Evolutionary conservation across 1,140 invertebrate species (phyloP).

Genomic region (Drosophila kikkawai): DNA sequence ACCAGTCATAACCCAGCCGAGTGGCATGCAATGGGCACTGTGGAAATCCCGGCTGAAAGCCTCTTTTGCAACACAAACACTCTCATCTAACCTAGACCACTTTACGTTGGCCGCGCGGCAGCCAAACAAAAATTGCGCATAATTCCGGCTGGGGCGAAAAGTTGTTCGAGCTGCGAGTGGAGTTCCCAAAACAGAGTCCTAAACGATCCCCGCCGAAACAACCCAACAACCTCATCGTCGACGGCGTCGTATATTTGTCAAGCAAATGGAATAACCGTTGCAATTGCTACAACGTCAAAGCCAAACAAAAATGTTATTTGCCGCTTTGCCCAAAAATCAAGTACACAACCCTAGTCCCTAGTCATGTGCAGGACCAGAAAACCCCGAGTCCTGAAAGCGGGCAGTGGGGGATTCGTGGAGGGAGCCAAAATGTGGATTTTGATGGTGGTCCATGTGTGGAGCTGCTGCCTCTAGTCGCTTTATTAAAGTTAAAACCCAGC

Average conservation of each 20-base stretch:
- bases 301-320: constrained; percentile 83
- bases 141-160: constrained; percentile 70
- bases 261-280: constrained; percentile 82
- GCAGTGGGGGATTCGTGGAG: not conserved
- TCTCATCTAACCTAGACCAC: constrained; percentile 58
- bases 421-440: constrained; percentile 41
- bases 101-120: constrained; percentile 52
- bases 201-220: constrained; percentile 48
- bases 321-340: constrained; percentile 83
- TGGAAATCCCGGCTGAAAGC: constrained; percentile 53
- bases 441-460: constrained; percentile 23
- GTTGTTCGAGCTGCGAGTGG: constrained; percentile 51
- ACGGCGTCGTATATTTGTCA: constrained; percentile 73
- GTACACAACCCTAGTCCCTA: constrained; percentile 66
- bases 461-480: constrained; percentile 67
- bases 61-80: constrained; percentile 55
- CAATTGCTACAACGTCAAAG: constrained; percentile 82
- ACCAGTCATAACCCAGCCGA: constrained; percentile 14
- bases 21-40: constrained; percentile 41
- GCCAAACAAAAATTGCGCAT: constrained; percentile 78
- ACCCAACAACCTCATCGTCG: constrained; percentile 1
- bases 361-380: not conserved
- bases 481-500: constrained; percentile 79
- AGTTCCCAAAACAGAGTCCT: constrained; percentile 26
- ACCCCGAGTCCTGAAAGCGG: constrained; percentile 9